Conservation (phyloP, 2,888 invertebrate genomes). For the Theodoxus fluviatilis region DNA sequence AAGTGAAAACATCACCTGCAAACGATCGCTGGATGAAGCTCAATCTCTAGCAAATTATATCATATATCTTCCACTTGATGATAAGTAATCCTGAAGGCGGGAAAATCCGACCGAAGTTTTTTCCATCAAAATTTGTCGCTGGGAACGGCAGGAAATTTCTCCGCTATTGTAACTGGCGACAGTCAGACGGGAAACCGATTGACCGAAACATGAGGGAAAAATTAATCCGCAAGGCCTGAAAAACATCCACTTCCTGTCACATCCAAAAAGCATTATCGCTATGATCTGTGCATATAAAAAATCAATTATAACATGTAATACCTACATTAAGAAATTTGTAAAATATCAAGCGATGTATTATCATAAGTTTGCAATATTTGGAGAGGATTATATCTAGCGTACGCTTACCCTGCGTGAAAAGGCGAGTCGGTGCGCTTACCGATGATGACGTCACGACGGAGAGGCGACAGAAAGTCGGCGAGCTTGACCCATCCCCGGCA, state of each 20-base stretch:
- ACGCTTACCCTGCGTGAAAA: conserved; percentile 35
- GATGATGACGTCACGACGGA: conserved; percentile 51
- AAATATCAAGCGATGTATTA: neutral
- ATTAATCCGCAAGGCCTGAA: too few relatives aligned
- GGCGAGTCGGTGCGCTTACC: conserved; percentile 46
- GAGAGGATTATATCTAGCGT: neutral
- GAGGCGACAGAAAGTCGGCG: conserved; percentile 57
- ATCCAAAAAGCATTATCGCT: too few relatives aligned
- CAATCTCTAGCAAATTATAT: too few relatives aligned
- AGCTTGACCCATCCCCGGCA: conserved; percentile 27
- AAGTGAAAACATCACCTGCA: conserved; percentile 31
- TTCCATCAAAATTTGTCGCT: conserved; percentile 32
- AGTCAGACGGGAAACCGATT: conserved; percentile 56
- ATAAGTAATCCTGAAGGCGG: conserved; percentile 24
- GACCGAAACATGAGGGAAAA: conserved; percentile 35
- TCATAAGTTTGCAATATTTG: neutral
- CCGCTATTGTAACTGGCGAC: conserved; percentile 57
- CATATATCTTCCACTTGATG: too few relatives aligned
- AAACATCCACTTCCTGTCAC: conserved; percentile 27
- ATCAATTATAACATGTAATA: neutral
- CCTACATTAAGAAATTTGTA: neutral
- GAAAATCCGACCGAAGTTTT: conserved; percentile 31
- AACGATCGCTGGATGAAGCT: too few relatives aligned
- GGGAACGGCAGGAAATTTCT: conserved; percentile 34
- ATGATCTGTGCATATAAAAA: too few relatives aligned